Conservation (phyloP, 2,888 invertebrate genomes). For the Lasius platythorax region DNA sequence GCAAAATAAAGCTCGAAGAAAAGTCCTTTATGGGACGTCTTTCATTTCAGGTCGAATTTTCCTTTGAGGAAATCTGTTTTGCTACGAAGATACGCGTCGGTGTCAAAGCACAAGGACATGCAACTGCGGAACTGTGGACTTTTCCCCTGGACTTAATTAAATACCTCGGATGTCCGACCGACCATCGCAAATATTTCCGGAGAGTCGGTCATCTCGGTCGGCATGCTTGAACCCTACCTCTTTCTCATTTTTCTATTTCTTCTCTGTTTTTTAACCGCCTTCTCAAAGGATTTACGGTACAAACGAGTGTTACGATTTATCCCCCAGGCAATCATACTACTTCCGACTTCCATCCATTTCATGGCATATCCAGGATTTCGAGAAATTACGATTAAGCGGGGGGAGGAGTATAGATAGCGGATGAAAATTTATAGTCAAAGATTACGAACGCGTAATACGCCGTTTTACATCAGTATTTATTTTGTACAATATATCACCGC, state of each 20-base stretch:
- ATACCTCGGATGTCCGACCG: conserved; percentile 44
- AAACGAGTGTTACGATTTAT: conserved; percentile 14
- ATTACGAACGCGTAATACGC: background rate
- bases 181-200: conserved; percentile 41
- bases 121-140: background rate
- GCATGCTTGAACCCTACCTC: background rate
- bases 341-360: background rate
- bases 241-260: background rate
- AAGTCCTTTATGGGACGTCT: background rate
- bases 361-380: background rate
- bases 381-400: background rate
- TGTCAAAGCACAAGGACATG: conserved; percentile 30
- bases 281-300: conserved; percentile 15
- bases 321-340: background rate
- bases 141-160: conserved; percentile 44
- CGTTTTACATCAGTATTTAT: background rate
- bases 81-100: background rate
- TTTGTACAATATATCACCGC: background rate
- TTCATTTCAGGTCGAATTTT: background rate
- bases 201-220: background rate
- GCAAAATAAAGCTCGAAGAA: background rate
- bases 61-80: conserved; percentile 3
- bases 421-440: background rate
- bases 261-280: background rate
- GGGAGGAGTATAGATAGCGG: background rate